Evolutionary conservation across 2,113 vertebrate species (phyloP), one percentile per base, ranked within the genome.

Genomic region (Hemicordylus capensis): DNA sequence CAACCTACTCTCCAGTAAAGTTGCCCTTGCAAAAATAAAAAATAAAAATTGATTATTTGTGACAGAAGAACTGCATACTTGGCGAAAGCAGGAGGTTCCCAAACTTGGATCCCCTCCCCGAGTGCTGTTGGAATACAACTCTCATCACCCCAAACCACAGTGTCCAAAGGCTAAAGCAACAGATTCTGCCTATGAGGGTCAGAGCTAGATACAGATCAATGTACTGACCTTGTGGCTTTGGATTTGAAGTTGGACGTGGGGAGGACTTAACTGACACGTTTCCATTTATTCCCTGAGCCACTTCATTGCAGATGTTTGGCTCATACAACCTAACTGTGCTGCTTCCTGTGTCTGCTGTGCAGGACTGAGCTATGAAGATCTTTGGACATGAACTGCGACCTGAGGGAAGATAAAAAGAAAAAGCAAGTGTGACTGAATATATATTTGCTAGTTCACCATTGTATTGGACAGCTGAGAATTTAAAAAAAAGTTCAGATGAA

Each of bases 211-310:
- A 72, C 15, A 61, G 9, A 59, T 12, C 70, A 4, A 6, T 69
- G 42, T 51, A 14, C 74, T 76, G 90, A 97, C 97, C 96, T 97
- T 95, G 94, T 90, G 97, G 97, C 95, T 97, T 97, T 93, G 96
- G 93, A 81, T 63, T 94, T 82, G 95, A 87, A 91, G 95, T 85
- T 89, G 94, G 59, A 82, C 20, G 90, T 73, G 89, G 88, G 69
- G 86, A 78, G 28, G 89, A 74, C 87, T 85, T 95, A 54, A 92
- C 90, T 90, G 95, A 91, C 81, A 94, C 88, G 80, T 92, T 96
- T 93, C 95, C 96, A 96, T 96, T 97, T 97, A 97, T 94, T 93
- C 93, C 95, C 95, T 95, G 95, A 94, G 94, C 91, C 1, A 87
- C 90, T 80, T 96, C 95, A 81, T 89, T 88, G 85, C 2, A 61